Evolutionary conservation across 1,140 invertebrate genomes (phyloP).

Genomic region (Teleogryllus occipitalis): DNA sequence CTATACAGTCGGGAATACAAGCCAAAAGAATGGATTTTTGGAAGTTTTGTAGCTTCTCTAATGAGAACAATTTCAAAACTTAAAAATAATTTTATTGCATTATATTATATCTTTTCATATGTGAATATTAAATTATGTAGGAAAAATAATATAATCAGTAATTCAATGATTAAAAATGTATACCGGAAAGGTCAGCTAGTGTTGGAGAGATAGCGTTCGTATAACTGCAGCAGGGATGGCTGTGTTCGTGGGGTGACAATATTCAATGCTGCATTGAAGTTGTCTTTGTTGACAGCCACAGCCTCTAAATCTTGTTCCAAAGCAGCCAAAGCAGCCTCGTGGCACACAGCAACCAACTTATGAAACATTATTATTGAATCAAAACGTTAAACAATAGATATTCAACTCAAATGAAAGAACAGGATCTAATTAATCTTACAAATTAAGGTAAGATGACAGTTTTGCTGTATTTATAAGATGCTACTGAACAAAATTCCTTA

Average conservation of each 20-base stretch:
- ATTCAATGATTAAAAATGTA: neutral
- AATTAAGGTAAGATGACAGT: too few species aligned
- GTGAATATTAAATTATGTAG: neutral
- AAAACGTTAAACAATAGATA: neutral
- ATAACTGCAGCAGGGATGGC: constrained; percentile 54
- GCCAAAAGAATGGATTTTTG: too few species aligned
- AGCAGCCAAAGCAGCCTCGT: constrained; percentile 75
- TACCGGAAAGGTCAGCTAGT: neutral
- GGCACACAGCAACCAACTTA: constrained; percentile 66
- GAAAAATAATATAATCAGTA: neutral
- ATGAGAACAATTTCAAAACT: too few species aligned
- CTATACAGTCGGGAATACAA: too few species aligned
- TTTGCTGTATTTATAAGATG: too few species aligned
- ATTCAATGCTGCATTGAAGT: constrained; percentile 62
- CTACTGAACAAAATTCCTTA: too few species aligned
- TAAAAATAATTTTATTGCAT: too few species aligned
- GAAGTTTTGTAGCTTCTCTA: too few species aligned
- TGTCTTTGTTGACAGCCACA: constrained; percentile 26
- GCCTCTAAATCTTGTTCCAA: constrained; percentile 51
- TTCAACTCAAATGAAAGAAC: neutral
- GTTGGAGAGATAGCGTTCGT: constrained; percentile 45
- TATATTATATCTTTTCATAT: too few species aligned
- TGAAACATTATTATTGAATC: constrained; percentile 24
- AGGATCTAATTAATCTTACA: too few species aligned
- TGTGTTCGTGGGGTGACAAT: constrained; percentile 64